These are phyloP conservation scores for Papilio glaucus DNA, from an alignment of 1,140 invertebrate species.

Conservation along the genomic window DNA sequence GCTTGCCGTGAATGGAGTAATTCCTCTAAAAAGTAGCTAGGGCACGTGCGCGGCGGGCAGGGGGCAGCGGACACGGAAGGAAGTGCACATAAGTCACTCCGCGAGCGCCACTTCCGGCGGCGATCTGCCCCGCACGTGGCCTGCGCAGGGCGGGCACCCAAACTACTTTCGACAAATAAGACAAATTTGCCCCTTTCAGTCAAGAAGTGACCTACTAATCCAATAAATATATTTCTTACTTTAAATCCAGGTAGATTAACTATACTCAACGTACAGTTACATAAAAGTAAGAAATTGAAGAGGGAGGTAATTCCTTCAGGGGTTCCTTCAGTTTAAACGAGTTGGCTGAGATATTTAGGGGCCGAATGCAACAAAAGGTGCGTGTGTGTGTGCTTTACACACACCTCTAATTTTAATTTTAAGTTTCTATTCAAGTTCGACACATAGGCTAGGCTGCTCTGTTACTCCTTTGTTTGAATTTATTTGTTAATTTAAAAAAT, in stretches of 20 bases:
- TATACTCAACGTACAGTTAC: neutral
- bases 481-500: too few relatives aligned
- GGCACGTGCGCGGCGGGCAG: conserved; percentile 38
- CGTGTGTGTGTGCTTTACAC: too few relatives aligned
- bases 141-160: conserved; percentile 26
- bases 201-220: conserved; percentile 21
- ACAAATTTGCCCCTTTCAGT: conserved; percentile 17
- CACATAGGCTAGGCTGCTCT: too few relatives aligned
- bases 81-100: conserved; percentile 64
- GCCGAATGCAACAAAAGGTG: too few relatives aligned
- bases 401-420: too few relatives aligned
- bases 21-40: conserved; percentile 39
- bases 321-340: too few relatives aligned
- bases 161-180: neutral
- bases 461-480: too few relatives aligned
- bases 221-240: neutral
- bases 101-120: conserved; percentile 55
- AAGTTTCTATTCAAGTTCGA: too few relatives aligned
- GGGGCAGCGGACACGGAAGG: conserved; percentile 50
- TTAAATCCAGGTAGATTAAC: too few relatives aligned
- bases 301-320: too few relatives aligned
- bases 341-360: too few relatives aligned
- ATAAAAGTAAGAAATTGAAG: too few relatives aligned
- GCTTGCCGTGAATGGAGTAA: neutral
- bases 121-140: conserved; percentile 52